These are phyloP conservation scores for Salticus scenicus DNA, from an alignment of 2,888 invertebrate species.

Conservation along the genomic window DNA sequence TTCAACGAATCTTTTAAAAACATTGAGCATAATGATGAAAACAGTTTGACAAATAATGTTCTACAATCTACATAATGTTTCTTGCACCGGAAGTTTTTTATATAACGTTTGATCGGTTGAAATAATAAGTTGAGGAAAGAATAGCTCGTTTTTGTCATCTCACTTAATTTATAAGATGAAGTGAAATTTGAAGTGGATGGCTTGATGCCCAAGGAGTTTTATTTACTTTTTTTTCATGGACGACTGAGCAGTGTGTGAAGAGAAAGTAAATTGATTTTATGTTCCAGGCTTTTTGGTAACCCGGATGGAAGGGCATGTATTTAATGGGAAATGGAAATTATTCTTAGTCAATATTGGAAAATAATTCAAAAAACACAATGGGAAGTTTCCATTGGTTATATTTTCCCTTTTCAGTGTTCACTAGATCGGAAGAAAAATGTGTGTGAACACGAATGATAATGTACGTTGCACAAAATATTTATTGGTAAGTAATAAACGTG, in stretches of 20 bases:
- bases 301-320: background rate
- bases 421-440: no score
- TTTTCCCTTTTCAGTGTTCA: no score
- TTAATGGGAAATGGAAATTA: background rate
- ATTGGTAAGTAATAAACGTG: no score
- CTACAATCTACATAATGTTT: conserved; percentile 28
- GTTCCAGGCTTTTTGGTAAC: background rate
- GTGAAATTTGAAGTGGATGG: conserved; percentile 22
- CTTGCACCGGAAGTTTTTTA: conserved; percentile 49
- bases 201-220: conserved; percentile 1
- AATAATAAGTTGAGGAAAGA: conserved; percentile 46
- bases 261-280: background rate
- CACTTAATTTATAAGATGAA: conserved; percentile 1
- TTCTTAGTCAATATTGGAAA: no score
- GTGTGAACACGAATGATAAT: no score
- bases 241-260: background rate
- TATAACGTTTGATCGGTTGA: conserved; percentile 40
- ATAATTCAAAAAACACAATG: no score
- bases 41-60: conserved; percentile 13
- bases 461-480: no score
- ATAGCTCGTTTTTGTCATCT: conserved; percentile 35
- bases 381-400: no score
- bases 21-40: background rate
- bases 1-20: no score
- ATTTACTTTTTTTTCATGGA: background rate